Evolutionary conservation across 2,797 vertebrate species (phyloP).

Genomic region (Hyperoplus lanceolatus): DNA sequence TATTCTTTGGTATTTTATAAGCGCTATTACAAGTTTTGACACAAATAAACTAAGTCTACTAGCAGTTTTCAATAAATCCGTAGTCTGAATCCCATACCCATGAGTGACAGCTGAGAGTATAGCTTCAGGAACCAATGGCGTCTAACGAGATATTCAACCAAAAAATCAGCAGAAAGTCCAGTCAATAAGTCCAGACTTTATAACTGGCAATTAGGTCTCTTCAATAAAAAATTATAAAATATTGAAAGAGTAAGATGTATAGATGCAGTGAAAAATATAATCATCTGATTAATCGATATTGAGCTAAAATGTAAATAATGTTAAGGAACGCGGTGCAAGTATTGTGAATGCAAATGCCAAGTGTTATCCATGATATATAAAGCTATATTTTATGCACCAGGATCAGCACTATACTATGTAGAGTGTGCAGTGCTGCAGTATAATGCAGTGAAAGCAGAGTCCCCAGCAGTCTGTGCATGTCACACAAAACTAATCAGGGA

Average conservation of each 20-base stretch:
- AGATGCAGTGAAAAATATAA: not conserved
- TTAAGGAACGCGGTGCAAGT: not conserved
- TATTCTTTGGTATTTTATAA: not conserved
- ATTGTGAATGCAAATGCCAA: not conserved
- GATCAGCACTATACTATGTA: not conserved
- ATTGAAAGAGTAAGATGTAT: not conserved
- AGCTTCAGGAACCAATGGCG: not conserved
- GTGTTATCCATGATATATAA: not conserved
- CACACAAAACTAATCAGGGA: constrained; percentile 34
- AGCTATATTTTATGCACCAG: not conserved
- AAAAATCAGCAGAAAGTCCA: not conserved
- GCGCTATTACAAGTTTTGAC: not conserved
- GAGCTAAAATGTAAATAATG: not conserved
- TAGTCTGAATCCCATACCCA: not conserved
- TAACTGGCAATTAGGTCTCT: not conserved
- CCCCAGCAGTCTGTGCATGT: constrained; percentile 6
- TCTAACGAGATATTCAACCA: not conserved
- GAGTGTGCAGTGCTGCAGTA: constrained; percentile 11
- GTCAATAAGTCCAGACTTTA: not conserved
- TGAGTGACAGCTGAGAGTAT: not conserved
- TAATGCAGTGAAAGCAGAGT: constrained; percentile 9
- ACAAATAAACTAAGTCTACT: not conserved
- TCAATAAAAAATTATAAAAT: not conserved
- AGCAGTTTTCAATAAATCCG: not conserved
- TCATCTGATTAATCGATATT: no score